A percentile compares a stretch with the other conserved stretches of the same genome.
These are phyloP conservation scores for Pyrrhia umbra DNA, from an alignment of 2,888 invertebrate genomes.

Conservation along the genomic window DNA sequence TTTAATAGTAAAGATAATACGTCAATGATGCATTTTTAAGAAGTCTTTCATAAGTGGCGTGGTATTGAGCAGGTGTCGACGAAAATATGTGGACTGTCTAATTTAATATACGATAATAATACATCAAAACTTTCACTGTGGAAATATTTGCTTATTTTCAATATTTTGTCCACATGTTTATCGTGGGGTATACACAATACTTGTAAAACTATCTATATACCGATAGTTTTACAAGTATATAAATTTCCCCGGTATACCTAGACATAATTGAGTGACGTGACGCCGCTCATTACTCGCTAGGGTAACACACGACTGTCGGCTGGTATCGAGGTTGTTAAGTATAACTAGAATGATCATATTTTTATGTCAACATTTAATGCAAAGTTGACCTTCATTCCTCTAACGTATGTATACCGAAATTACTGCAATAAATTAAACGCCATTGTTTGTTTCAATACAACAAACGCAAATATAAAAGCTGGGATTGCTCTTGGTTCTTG, in stretches of 20 bases:
- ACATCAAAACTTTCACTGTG: neutral
- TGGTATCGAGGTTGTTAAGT: neutral
- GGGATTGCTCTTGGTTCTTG: constrained; percentile 69
- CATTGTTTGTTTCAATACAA: constrained; percentile 51
- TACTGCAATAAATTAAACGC: constrained; percentile 53
- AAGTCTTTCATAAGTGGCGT: constrained; percentile 3
- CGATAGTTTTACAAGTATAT: neutral
- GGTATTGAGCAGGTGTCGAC: constrained; percentile 37
- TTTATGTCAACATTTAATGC: constrained; percentile 41
- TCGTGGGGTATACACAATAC: neutral
- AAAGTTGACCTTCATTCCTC: constrained; percentile 45
- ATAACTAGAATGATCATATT: constrained; percentile 18
- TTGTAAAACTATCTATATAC: neutral
- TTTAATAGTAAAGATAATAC: neutral
- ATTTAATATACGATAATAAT: too few relatives aligned
- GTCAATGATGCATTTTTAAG: constrained; percentile 15
- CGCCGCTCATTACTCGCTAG: neutral
- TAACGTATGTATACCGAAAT: constrained; percentile 31
- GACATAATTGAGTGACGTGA: constrained; percentile 19
- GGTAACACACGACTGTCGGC: neutral
- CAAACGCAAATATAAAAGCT: constrained; percentile 56
- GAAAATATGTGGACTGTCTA: neutral
- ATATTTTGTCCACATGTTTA: neutral
- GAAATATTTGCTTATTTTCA: neutral
- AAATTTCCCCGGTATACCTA: constrained; percentile 4